Conservation (phyloP, 2,113 vertebrate species). For the Ginglymostoma cirratum region DNA sequence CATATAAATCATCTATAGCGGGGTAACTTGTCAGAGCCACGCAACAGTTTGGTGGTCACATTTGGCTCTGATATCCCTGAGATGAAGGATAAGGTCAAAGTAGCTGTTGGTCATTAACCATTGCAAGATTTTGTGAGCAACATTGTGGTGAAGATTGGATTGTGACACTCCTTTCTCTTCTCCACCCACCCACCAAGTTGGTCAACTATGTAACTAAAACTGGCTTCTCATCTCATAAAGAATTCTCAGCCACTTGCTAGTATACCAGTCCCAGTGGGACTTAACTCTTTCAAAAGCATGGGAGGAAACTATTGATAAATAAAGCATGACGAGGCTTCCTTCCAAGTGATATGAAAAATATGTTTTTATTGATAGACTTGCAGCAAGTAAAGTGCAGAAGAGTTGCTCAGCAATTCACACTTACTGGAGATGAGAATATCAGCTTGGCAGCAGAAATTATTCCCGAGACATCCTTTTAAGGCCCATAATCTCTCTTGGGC, state of each 20-base stretch:
- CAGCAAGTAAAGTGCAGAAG: conserved; percentile 34
- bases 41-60: neutral
- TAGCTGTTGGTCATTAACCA: neutral
- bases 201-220: neutral
- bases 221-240: neutral
- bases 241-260: neutral
- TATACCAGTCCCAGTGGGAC: neutral
- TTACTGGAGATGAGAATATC: conserved; percentile 35
- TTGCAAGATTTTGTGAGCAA: neutral
- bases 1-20: neutral
- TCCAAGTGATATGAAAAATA: conserved; percentile 33
- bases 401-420: conserved; percentile 38
- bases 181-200: neutral
- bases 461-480: conserved; percentile 3
- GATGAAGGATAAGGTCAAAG: neutral
- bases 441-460: conserved; percentile 8
- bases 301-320: neutral
- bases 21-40: neutral
- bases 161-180: neutral
- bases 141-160: neutral
- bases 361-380: conserved; percentile 32
- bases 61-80: neutral
- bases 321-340: neutral
- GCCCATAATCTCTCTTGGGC: neutral
- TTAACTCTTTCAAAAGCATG: neutral